These are phyloP conservation scores for Gallirallus australis DNA, from an alignment of 2,797 vertebrate genomes.

Conservation along the genomic window DNA sequence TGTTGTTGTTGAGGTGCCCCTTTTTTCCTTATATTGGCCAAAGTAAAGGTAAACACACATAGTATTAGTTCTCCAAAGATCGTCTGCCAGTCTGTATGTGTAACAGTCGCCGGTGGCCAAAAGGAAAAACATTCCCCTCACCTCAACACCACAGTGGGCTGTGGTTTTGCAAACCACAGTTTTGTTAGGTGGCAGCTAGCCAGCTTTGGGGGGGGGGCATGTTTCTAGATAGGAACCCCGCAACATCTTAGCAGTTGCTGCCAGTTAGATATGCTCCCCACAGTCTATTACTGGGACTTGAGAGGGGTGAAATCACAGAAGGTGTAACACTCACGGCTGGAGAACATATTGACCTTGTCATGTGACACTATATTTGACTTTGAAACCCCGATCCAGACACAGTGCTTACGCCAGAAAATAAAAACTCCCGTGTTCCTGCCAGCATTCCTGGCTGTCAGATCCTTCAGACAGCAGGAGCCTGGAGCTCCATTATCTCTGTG, in stretches of 20 bases:
- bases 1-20: neutral
- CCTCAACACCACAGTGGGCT: neutral
- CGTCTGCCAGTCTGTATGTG: no score
- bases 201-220: neutral
- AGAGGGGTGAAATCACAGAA: accelerated
- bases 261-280: neutral
- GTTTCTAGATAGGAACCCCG: neutral
- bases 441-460: neutral
- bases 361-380: neutral
- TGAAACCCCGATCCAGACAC: neutral
- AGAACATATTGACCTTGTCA: neutral
- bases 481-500: neutral
- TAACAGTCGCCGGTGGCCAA: neutral
- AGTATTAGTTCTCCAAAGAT: neutral
- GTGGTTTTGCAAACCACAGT: neutral
- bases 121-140: neutral
- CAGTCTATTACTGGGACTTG: neutral
- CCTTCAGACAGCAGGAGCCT: neutral
- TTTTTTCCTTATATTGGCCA: neutral
- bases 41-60: neutral
- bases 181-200: neutral
- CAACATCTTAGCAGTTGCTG: neutral
- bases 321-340: accelerated
- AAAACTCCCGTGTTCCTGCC: neutral
- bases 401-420: slow-evolving; percentile 8